Percentiles rank a stretch among this genome's conserved stretches.
These are phyloP conservation scores for Corbicula japonica DNA, from an alignment of 2,888 invertebrate genomes.

Conservation along the genomic window DNA sequence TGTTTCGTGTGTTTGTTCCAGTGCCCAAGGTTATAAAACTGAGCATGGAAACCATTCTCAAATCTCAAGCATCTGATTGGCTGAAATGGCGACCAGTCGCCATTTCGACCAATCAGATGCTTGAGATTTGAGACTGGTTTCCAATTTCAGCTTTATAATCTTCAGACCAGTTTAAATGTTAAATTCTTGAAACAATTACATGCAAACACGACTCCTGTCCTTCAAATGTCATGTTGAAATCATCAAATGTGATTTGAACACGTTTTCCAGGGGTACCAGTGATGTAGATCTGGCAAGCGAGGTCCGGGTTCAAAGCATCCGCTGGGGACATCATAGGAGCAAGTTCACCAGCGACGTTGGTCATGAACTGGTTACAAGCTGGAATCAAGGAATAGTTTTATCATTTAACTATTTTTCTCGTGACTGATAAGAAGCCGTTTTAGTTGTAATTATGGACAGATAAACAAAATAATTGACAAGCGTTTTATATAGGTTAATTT, in stretches of 20 bases:
- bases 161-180: background rate
- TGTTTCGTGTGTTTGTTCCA: too few species aligned
- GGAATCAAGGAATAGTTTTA: background rate
- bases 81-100: background rate
- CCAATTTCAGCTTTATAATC: background rate
- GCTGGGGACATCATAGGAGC: slow-evolving; percentile 23
- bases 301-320: slow-evolving; percentile 17
- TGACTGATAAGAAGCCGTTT: too few species aligned
- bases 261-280: slow-evolving; percentile 51
- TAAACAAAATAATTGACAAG: background rate
- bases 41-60: too few species aligned
- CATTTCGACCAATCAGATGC: background rate
- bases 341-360: slow-evolving; percentile 45
- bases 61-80: too few species aligned
- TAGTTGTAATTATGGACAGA: background rate
- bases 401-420: too few species aligned
- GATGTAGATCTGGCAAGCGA: slow-evolving; percentile 52
- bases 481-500: background rate
- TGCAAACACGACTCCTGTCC: slow-evolving; percentile 14
- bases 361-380: slow-evolving; percentile 56
- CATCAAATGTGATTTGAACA: slow-evolving; percentile 49
- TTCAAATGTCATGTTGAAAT: slow-evolving; percentile 31
- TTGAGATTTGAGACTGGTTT: background rate
- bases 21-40: too few species aligned
- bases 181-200: background rate